phyloP scores from a whole-genome alignment of 2,797 vertebrate species.

The Pseudotriccus pelzelni region DNA sequence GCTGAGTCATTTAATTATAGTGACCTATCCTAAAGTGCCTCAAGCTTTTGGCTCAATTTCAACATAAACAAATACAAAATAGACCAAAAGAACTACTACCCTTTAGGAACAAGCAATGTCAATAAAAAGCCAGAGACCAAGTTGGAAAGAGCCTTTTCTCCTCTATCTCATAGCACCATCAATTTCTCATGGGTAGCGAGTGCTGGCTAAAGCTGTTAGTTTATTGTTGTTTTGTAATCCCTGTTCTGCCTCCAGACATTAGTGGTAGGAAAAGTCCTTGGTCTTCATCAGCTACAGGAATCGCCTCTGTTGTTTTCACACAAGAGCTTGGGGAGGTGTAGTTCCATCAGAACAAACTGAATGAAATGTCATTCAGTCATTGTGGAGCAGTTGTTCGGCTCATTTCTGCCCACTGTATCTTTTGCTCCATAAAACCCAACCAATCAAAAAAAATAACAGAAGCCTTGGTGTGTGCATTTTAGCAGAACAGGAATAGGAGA shows the following conservation, averaged over 20 bases:
- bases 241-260: neutral
- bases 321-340: neutral
- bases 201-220: neutral
- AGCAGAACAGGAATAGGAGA: constrained; percentile 56
- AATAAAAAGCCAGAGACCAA: neutral
- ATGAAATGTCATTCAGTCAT: neutral
- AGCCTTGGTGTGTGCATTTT: constrained; percentile 46
- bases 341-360: neutral
- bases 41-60: neutral
- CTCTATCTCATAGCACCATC: constrained; percentile 19
- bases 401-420: constrained; percentile 13
- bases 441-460: neutral
- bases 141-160: neutral
- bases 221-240: neutral
- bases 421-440: constrained; percentile 2
- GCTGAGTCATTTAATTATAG: neutral
- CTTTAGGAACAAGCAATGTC: neutral
- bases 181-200: neutral
- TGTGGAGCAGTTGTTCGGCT: neutral
- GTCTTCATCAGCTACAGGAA: neutral
- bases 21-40: neutral
- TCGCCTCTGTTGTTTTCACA: neutral
- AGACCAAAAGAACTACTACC: neutral
- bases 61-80: neutral
- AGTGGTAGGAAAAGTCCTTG: neutral